Evolutionary conservation across 2,888 invertebrate species (phyloP), one percentile per base, ranked within the genome.

Genomic region (Meiosimyza platycephala): DNA sequence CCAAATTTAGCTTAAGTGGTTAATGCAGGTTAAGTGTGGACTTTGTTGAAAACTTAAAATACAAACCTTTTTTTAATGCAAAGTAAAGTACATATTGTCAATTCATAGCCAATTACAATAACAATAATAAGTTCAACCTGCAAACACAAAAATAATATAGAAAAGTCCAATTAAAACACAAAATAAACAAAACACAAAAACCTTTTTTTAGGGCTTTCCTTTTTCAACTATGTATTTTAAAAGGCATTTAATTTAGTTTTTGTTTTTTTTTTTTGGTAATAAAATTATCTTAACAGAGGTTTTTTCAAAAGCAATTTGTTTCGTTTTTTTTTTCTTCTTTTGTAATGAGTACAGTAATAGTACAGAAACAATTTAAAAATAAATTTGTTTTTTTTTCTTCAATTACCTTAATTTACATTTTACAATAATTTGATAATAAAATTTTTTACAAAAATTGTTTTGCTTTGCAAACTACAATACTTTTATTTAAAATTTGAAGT

Each of bases 101-200:
- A 22, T 22, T 1, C 22, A 9, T 47, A 12, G 18, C 47, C 63
- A 40, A 40, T 63, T 63, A n/a, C 7, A 15, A 47, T 12, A 62
- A 11, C 15, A 62, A 47, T 28, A 33, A 60, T 40, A 6, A 62
- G 12, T 33, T 16, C 62, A 62, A 40, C 9, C 40, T 40, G 40
- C 9, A 16, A 47, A 40, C 40, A 50, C 16, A 48, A 22, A 51
- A 9, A 18, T 11, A 64, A 22, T 28, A 50, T 13, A 60, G 40
- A 68, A 57, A 48, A 62, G 51, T 28, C 28, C n/a, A 68, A 68
- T 68, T 16, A 52, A 71, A 62, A 62, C 52, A 71, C 54, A n/a
- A 64, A 71, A 71, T 47, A 33, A 71, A 71, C 67, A 63, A 73
- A 64, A 69, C 54, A 63, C 62, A 60, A 64, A 63, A 72, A 64